Percentiles rank a stretch among this genome's conserved stretches.
Evolutionary conservation across 2,797 vertebrate genomes (phyloP).

Genomic region (Setipinna tenuifilis): DNA sequence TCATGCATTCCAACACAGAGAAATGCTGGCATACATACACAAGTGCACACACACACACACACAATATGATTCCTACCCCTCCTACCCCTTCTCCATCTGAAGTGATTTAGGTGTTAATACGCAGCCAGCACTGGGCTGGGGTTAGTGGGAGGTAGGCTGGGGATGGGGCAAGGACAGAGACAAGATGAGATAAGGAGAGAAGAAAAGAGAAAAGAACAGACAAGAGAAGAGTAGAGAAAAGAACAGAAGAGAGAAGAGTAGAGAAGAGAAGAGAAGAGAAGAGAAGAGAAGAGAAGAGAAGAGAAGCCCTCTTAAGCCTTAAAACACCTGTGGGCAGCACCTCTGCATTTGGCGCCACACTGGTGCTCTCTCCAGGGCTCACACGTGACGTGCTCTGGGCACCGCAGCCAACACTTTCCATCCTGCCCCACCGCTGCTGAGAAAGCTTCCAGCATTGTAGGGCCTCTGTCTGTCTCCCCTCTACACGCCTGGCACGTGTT

Average conservation of each 20-base stretch:
- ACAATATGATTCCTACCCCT: background rate
- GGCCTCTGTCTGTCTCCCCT: background rate
- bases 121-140: background rate
- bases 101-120: background rate
- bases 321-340: slow-evolving; percentile 5
- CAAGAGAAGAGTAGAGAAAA: background rate
- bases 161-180: background rate
- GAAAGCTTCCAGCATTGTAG: background rate
- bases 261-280: background rate
- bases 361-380: background rate
- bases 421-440: background rate
- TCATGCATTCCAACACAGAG: slow-evolving; percentile 16
- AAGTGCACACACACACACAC: background rate
- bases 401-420: background rate
- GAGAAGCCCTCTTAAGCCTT: background rate
- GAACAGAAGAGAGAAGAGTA: background rate
- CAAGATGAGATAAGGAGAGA: too few relatives aligned
- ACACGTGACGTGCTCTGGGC: background rate
- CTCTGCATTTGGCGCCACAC: background rate
- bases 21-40: background rate
- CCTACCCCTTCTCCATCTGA: background rate
- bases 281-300: too few relatives aligned
- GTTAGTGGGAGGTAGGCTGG: background rate
- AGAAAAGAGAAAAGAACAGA: too few relatives aligned
- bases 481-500: background rate